Base-by-base conservation (phyloP, 2,888 invertebrate genomes). In the Caenorhabditis macrosperma region DNA sequence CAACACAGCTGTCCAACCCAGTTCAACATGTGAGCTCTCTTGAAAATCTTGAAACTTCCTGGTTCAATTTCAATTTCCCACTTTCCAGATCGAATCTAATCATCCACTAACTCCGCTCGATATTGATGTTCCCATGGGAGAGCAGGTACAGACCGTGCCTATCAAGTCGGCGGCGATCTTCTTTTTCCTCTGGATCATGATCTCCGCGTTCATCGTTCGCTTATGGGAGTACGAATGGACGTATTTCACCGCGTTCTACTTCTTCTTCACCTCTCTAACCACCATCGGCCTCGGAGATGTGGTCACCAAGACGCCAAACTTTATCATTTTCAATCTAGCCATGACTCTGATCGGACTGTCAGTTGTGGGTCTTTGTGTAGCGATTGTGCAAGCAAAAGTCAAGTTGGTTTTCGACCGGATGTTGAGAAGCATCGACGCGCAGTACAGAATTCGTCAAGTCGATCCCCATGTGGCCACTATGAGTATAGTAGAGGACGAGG, bases 221-320 rank as follows among this genome's bases (percentile, higher is more conserved):
- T 38, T 86, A 15, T 86, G 86, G 86, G 86, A 86, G 68, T 82
- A 82, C 35, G 85, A 85, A 69, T 86, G 86, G 86, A 82, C 85
- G 0, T 86, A 86, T 61, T 86, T 86, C 78, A 82, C 85, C 15
- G 86, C 86, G 3, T 85, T 85, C 52, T 86, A 86, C 66, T 86
- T 85, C 69, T 86, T 86, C 80, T 86, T 86, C 78, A 85, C 83
- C 9, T 86, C 86, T 17, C 77, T 86, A 5, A 86, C 86, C 9
- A 86, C 86, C n/a, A 85, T 86, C 24, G 85, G 86, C 10, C 72
- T 86, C 3, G 86, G 86, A 22, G 86, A 86, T 60, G 86, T 86
- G n/a, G 86, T 86, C 22, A 84, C 86, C 2, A 86, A 86, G 66
- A 84, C 84, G 20, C 86, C 86, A 0, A 86, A 86, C 60, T 86